Conservation (phyloP, 1,140 invertebrate genomes). For the Callitettix versicolor region DNA sequence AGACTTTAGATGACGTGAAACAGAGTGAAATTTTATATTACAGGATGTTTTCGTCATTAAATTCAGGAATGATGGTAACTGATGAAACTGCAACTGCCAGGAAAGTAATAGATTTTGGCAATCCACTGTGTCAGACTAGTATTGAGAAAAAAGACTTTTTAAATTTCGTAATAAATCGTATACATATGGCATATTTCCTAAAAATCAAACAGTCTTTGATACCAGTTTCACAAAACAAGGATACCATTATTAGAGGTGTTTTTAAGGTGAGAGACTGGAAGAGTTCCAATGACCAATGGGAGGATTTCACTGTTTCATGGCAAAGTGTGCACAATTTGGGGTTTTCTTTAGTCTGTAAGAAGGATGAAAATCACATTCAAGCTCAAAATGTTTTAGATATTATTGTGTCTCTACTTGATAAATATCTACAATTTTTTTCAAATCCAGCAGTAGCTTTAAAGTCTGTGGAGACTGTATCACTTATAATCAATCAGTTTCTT, state of each 20-base stretch:
- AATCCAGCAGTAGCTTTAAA: slow-evolving; percentile 10
- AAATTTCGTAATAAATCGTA: slow-evolving; percentile 8
- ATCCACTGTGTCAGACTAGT: slow-evolving; percentile 13
- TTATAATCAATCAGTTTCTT: slow-evolving; percentile 17
- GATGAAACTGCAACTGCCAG: neutral
- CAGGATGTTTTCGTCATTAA: slow-evolving; percentile 12
- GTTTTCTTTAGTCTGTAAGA: slow-evolving; percentile 12
- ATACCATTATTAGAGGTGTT: slow-evolving; percentile 9
- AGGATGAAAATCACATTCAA: slow-evolving; percentile 11
- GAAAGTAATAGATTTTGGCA: too few species aligned
- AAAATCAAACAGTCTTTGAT: slow-evolving; percentile 19
- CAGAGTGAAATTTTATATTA: slow-evolving; percentile 17
- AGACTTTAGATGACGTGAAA: slow-evolving; percentile 15
- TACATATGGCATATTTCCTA: slow-evolving; percentile 14
- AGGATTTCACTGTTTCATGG: slow-evolving; percentile 14
- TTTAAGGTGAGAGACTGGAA: slow-evolving; percentile 17
- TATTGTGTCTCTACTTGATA: slow-evolving; percentile 14
- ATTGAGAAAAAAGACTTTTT: slow-evolving; percentile 15
- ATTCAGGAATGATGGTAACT: neutral
- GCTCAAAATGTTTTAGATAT: slow-evolving; percentile 19
- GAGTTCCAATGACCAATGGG: neutral
- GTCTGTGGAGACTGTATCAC: slow-evolving; percentile 12
- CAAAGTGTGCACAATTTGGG: slow-evolving; percentile 14
- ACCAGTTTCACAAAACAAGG: slow-evolving; percentile 1
- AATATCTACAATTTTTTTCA: slow-evolving; percentile 17